Evolutionary conservation across 2,797 vertebrate genomes (phyloP), one percentile per base, ranked within the genome.

Genomic region (Peromyscus melanophrys): DNA sequence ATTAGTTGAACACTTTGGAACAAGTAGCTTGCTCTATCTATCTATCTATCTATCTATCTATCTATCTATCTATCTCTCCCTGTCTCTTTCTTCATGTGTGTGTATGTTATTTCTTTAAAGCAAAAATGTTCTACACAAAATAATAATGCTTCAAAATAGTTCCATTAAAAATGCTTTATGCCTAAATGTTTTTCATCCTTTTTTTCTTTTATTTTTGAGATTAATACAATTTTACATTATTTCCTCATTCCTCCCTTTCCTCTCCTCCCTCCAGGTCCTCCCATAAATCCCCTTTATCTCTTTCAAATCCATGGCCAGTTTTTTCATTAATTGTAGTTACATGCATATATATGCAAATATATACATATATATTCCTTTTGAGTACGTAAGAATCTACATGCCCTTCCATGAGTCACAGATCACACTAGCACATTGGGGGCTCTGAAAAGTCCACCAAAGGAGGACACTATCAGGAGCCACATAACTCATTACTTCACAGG

Each of bases 1-100:
- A 94, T 80, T 89, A 96, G 46, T 75, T 96, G 34, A 95, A 40
- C 52, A 96, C 57, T 91, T 71, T 89, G 40, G 55, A 86, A 86
- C 94, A 95, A 85, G 31, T 85, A 96, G 12, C 29, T 82, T 37
- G 19, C 76, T 34, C 13, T 88, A 29, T 13, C 59, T 65, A 40
- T 4, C 31, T 6, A 23, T 77, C 16, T 49, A 17, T 21, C 46
- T 78, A 17, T n/a, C 76, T 31, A 6, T 3, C 40, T 49, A 27
- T 34, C 52, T 55, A 31, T 78, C 8, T 78, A 29, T 4, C 77
- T 17, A 3, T 25, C 31, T 71, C 84, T 25, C 13, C 10, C 84
- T 55, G 27, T 71, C 65, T 25, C 4, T 19, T 34, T 55, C 27
- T 61, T 17, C 3, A 10, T 34, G 65, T 52, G 7, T 65, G 43